phyloP scores from a whole-genome alignment of 2,113 vertebrate species.

The Campylomormyrus numenius region DNA sequence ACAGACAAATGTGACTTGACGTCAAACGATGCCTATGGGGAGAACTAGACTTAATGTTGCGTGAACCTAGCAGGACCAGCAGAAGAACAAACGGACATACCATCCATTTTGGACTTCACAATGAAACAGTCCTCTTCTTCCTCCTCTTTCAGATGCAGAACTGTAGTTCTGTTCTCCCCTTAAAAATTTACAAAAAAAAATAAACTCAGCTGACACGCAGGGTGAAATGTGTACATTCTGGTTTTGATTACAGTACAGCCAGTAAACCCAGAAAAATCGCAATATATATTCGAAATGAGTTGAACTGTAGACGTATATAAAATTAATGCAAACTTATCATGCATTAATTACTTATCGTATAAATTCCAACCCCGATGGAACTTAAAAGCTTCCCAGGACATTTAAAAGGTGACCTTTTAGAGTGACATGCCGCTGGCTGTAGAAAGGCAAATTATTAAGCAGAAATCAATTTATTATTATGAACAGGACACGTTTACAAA shows the following conservation, averaged over 20 bases:
- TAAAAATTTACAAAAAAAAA: not conserved
- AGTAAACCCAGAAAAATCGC: not conserved
- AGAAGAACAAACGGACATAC: conserved; percentile 47
- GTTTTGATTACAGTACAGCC: not conserved
- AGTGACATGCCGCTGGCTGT: not conserved
- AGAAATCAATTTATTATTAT: not conserved
- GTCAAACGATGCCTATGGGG: not conserved
- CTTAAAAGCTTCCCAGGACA: not conserved
- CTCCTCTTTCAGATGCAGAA: conserved; percentile 48
- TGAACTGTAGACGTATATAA: not conserved
- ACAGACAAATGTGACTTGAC: not conserved
- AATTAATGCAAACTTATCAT: not conserved
- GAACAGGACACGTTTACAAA: not conserved
- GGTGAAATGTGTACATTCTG: not conserved
- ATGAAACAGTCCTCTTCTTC: conserved; percentile 50
- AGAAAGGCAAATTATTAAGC: not conserved
- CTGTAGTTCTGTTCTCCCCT: conserved; percentile 53
- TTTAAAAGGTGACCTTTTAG: not conserved
- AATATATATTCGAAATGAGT: not conserved
- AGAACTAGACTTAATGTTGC: not conserved
- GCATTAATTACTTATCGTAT: not conserved
- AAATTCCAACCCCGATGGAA: not conserved
- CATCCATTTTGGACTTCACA: conserved; percentile 91
- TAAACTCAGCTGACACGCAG: not conserved
- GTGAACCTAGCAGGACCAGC: not conserved